Conservation (phyloP, 2,113 vertebrate genomes). For the Eira barbara region DNA sequence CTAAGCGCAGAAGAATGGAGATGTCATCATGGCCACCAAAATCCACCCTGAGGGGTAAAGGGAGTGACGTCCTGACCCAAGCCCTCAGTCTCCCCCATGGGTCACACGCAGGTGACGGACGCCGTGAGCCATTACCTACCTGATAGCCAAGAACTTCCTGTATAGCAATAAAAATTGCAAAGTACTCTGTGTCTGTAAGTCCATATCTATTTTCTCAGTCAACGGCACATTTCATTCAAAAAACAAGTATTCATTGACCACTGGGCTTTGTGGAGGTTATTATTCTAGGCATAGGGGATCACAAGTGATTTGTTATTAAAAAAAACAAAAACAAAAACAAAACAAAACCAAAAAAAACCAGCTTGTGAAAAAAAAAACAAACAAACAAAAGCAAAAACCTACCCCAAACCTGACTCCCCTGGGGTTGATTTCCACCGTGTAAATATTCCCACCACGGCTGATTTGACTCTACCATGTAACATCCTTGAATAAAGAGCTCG, state of each 20-base stretch:
- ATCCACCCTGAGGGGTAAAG: neutral
- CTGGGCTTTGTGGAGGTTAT: neutral
- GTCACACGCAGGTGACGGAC: neutral
- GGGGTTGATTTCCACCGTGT: neutral
- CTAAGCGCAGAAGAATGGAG: neutral
- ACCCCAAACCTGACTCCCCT: neutral
- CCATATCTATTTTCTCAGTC: neutral
- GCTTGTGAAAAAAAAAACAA: neutral
- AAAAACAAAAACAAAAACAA: too few relatives aligned
- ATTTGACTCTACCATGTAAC: neutral
- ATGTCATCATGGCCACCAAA: neutral
- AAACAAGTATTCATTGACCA: neutral
- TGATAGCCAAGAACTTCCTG: neutral
- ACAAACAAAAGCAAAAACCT: neutral
- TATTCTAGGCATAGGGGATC: neutral
- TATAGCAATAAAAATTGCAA: neutral
- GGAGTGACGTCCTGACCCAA: neutral
- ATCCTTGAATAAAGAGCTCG: neutral
- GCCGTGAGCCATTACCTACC: neutral
- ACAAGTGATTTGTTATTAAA: neutral
- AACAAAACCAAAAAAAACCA: neutral
- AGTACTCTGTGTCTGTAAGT: neutral
- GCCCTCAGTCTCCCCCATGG: neutral
- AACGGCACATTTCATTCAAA: neutral
- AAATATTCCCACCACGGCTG: neutral